phyloP scores from a whole-genome alignment of 2,888 invertebrate genomes.

The Heterodera filipjevi region DNA sequence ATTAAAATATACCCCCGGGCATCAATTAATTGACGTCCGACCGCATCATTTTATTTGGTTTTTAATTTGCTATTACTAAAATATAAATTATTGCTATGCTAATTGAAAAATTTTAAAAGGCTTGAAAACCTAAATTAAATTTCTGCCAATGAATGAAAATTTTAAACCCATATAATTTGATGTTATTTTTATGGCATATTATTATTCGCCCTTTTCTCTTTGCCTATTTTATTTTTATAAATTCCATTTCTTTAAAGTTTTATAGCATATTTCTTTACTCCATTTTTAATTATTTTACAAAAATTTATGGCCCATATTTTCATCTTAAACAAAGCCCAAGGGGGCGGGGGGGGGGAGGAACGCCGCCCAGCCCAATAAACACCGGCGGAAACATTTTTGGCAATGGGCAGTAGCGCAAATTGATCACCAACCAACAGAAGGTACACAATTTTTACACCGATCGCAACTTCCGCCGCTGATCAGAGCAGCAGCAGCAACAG shows the following conservation, averaged over 20 bases:
- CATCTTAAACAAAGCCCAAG: background rate
- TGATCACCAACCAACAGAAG: background rate
- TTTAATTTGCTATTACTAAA: no score
- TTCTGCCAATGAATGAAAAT: no score
- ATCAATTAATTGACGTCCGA: background rate
- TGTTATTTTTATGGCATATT: no score
- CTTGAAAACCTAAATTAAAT: no score
- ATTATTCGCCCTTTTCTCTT: no score
- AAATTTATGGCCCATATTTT: background rate
- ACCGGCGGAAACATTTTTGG: background rate
- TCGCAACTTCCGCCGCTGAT: background rate
- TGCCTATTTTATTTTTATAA: no score
- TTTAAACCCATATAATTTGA: no score
- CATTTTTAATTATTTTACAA: background rate
- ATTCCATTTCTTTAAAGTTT: background rate
- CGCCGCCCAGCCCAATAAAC: background rate
- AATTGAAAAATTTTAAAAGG: no score
- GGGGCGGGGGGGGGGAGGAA: background rate
- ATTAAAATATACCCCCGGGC: background rate
- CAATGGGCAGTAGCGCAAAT: background rate
- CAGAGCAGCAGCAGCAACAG: background rate
- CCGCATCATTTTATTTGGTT: no score
- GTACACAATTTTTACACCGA: background rate
- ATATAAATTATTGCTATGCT: no score
- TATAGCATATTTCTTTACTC: background rate